These are phyloP conservation scores for Lasioglossum pauxillum DNA, from an alignment of 2,888 invertebrate species.

Conservation along the genomic window DNA sequence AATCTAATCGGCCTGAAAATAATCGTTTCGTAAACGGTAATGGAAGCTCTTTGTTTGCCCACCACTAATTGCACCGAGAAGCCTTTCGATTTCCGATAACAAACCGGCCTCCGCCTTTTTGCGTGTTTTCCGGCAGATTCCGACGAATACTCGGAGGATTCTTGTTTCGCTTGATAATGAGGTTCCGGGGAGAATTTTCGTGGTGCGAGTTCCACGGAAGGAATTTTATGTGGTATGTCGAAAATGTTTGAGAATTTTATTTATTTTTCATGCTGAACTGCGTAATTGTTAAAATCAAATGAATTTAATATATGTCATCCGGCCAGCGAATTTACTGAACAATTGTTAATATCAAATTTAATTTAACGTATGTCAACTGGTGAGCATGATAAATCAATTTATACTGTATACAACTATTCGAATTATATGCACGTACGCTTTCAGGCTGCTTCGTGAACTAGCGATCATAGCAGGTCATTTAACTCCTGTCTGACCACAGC, in stretches of 20 bases:
- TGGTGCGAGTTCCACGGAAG: neutral
- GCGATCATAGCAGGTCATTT: neutral
- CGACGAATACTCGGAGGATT: neutral
- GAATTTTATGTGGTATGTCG: neutral
- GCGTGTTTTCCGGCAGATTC: neutral
- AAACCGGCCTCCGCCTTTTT: neutral
- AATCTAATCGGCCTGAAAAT: neutral
- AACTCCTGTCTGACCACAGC: neutral
- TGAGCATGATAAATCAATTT: too few species aligned
- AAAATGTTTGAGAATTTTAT: neutral
- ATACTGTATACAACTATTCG: too few species aligned
- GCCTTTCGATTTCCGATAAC: constrained; percentile 6
- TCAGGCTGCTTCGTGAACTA: neutral
- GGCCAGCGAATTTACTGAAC: neutral
- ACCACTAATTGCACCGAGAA: neutral
- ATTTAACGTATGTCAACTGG: neutral
- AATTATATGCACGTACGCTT: neutral
- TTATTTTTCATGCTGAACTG: neutral
- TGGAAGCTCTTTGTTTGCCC: neutral
- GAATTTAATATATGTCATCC: neutral
- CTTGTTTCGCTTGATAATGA: neutral
- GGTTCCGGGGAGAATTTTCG: neutral
- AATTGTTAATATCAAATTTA: neutral
- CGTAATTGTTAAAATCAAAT: neutral
- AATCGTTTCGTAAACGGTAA: neutral